Conservation (phyloP, 1,140 invertebrate genomes). For the Drosophila murphyi region DNA sequence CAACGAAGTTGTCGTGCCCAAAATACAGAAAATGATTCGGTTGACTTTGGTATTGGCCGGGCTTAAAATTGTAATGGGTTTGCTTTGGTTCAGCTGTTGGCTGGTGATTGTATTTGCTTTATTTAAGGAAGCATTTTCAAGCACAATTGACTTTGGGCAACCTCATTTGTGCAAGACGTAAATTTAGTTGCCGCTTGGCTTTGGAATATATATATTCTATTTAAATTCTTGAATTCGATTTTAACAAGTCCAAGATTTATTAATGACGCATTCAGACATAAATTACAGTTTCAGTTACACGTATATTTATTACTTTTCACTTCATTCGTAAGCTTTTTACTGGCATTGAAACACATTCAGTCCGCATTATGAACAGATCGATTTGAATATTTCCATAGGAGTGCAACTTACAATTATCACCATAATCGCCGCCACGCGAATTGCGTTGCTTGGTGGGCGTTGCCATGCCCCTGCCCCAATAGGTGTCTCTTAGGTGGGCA, state of each 20-base stretch:
- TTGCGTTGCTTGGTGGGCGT: not conserved
- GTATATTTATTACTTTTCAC: not conserved
- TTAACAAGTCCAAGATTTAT: too few relatives aligned
- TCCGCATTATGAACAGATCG: not conserved
- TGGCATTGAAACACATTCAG: not conserved
- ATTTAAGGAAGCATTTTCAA: slow-evolving; percentile 5
- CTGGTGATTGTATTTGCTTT: not conserved
- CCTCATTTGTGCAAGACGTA: too few relatives aligned
- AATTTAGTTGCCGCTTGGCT: too few relatives aligned
- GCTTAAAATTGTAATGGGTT: slow-evolving; percentile 18
- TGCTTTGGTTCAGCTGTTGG: not conserved
- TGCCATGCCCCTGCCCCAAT: slow-evolving; percentile 2
- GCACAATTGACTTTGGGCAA: slow-evolving; percentile 3
- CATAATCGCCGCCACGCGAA: not conserved
- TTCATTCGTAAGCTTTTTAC: not conserved
- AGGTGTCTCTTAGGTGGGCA: not conserved
- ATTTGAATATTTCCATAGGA: too few relatives aligned
- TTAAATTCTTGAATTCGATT: too few relatives aligned
- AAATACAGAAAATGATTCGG: slow-evolving; percentile 38
- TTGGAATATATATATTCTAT: too few relatives aligned
- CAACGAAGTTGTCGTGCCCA: slow-evolving; percentile 13
- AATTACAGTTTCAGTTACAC: not conserved
- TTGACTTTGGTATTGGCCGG: slow-evolving; percentile 8
- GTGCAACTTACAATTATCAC: too few relatives aligned
- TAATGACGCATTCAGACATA: too few relatives aligned